Conservation (phyloP, 2,888 invertebrate genomes). For the Trachelus iudaicus region DNA sequence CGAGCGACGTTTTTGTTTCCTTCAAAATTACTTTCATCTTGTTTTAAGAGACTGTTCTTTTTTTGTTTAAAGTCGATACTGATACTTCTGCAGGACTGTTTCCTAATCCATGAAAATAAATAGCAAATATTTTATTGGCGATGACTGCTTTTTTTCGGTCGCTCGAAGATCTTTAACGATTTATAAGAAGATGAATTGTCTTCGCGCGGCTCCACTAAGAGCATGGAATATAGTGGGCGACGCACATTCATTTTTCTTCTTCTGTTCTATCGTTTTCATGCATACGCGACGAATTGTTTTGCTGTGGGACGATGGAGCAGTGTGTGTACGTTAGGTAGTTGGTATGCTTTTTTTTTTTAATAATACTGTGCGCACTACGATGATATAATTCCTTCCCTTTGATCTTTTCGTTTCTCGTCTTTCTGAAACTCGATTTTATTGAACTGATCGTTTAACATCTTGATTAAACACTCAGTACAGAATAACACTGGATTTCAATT, state of each 20-base stretch:
- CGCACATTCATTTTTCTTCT: background rate
- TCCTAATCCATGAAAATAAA: background rate
- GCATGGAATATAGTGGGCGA: background rate
- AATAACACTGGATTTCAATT: background rate
- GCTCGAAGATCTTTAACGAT: background rate
- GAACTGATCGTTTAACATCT: background rate
- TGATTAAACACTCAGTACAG: background rate
- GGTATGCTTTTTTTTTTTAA: background rate
- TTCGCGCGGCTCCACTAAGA: background rate
- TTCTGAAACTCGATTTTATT: background rate
- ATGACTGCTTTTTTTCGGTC: background rate
- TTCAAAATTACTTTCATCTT: background rate
- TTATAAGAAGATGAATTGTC: background rate
- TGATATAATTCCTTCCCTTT: background rate
- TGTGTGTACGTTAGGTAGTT: background rate
- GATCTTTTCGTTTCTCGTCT: background rate
- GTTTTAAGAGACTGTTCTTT: background rate
- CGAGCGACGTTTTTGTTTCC: background rate
- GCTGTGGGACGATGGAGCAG: background rate
- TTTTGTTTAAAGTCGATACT: background rate
- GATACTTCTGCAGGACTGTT: background rate
- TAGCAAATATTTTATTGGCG: background rate
- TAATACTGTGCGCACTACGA: background rate
- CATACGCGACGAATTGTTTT: background rate
- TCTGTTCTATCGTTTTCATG: background rate